Conservation (phyloP, 2,113 vertebrate genomes). For the Chamaetylas fuelleborni region DNA sequence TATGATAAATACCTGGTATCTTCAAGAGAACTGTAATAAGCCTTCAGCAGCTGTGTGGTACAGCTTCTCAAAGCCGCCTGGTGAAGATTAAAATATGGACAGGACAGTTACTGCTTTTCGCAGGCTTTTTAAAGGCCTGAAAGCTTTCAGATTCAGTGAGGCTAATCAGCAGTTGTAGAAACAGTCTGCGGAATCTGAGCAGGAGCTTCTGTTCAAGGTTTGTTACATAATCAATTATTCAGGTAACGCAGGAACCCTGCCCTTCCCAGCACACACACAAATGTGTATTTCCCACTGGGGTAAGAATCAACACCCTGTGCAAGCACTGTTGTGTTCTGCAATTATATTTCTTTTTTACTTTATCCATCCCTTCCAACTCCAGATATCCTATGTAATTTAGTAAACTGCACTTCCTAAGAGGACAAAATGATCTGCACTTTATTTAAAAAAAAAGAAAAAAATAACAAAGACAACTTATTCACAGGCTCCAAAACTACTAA, state of each 20-base stretch:
- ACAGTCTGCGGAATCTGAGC: neutral
- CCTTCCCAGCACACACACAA: neutral
- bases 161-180: neutral
- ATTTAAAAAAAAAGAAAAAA: neutral
- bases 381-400: neutral
- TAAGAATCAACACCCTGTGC: neutral
- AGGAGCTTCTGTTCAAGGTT: neutral
- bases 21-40: constrained; percentile 85
- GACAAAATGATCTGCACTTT: neutral
- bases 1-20: constrained; percentile 80
- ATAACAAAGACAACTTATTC: no score
- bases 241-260: neutral
- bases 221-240: neutral
- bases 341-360: neutral
- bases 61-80: constrained; percentile 84
- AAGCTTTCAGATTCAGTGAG: neutral
- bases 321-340: neutral
- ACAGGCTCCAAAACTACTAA: no score
- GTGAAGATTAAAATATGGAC: constrained; percentile 38
- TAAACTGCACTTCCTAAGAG: neutral
- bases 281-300: rapidly evolving
- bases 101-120: neutral
- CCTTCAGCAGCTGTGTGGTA: constrained; percentile 85
- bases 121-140: neutral
- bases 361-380: neutral